Conservation (phyloP, 2,797 vertebrate genomes). For the Rhabdomys pumilio region DNA sequence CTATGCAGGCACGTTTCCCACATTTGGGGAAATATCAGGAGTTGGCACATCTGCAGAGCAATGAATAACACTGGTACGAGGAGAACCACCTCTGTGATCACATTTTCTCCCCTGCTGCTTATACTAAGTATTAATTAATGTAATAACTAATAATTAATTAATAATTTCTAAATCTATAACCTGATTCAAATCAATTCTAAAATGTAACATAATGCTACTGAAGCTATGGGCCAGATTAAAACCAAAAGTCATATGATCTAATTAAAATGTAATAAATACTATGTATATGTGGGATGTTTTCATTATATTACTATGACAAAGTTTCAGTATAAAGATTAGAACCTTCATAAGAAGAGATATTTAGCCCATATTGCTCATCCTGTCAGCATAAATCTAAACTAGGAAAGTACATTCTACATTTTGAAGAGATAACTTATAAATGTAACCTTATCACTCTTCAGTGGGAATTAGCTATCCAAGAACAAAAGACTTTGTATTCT, state of each 20-base stretch:
- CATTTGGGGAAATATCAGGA: not conserved
- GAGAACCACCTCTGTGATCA: not conserved
- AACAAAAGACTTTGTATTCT: not conserved
- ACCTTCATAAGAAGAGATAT: not conserved
- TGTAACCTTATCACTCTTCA: not conserved
- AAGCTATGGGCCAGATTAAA: slow-evolving; percentile 1
- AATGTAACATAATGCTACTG: slow-evolving; percentile 36
- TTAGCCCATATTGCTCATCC: not conserved
- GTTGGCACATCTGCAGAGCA: not conserved
- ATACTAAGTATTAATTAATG: not conserved
- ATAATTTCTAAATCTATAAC: slow-evolving; percentile 31
- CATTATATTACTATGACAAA: slow-evolving; percentile 23
- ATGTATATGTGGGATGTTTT: slow-evolving; percentile 16
- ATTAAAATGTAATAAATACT: slow-evolving; percentile 1
- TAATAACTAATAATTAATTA: not conserved
- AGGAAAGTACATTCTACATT: not conserved
- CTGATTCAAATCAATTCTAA: slow-evolving; percentile 49
- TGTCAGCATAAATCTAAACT: slow-evolving; percentile 29
- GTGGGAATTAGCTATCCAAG: not conserved
- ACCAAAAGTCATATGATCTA: slow-evolving; percentile 43
- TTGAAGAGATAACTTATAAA: slow-evolving; percentile 27
- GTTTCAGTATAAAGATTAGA: slow-evolving; percentile 38
- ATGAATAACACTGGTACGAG: not conserved
- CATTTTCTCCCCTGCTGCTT: not conserved
- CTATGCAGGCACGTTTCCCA: not conserved